Evolutionary conservation across 37 sponge, comb jelly and placozoan species (phyloP).

Genomic region (Geodia barretti): DNA sequence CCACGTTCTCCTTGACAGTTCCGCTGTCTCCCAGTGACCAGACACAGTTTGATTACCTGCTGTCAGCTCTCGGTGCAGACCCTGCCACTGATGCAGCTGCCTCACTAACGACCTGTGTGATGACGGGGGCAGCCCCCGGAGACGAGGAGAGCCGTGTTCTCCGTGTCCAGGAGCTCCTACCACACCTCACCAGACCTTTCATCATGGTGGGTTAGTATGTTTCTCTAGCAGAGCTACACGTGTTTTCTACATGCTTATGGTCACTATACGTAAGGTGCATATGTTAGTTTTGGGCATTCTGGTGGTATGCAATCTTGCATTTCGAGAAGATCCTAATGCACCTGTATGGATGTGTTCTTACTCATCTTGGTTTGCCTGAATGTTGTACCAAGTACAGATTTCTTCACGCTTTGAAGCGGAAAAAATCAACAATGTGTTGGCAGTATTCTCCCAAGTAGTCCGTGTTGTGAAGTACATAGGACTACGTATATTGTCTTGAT

Average conservation of each 20-base stretch:
- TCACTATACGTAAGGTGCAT: too few relatives aligned
- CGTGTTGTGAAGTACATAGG: too few relatives aligned
- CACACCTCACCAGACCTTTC: conserved; percentile 53
- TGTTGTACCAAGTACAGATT: too few relatives aligned
- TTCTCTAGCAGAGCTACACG: not conserved
- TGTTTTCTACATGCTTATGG: too few relatives aligned
- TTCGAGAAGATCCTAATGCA: too few relatives aligned
- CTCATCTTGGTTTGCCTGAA: too few relatives aligned
- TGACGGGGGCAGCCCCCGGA: conserved; percentile 7
- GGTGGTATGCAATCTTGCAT: not conserved
- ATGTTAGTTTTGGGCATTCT: not conserved
- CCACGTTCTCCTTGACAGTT: not conserved
- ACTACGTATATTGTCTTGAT: not conserved
- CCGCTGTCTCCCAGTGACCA: conserved; percentile 17
- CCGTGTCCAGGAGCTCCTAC: conserved; percentile 68
- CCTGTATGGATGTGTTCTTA: too few relatives aligned
- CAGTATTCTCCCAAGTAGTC: too few relatives aligned
- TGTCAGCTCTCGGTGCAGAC: conserved; percentile 32
- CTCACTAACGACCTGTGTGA: not conserved
- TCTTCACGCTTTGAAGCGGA: too few relatives aligned
- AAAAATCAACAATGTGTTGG: too few relatives aligned
- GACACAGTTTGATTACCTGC: conserved; percentile 47
- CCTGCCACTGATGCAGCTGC: not conserved
- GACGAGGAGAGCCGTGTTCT: not conserved
- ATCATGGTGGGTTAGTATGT: conserved; percentile 30